Conservation (phyloP, 2,888 invertebrate species). For the Tortrix viridana region DNA sequence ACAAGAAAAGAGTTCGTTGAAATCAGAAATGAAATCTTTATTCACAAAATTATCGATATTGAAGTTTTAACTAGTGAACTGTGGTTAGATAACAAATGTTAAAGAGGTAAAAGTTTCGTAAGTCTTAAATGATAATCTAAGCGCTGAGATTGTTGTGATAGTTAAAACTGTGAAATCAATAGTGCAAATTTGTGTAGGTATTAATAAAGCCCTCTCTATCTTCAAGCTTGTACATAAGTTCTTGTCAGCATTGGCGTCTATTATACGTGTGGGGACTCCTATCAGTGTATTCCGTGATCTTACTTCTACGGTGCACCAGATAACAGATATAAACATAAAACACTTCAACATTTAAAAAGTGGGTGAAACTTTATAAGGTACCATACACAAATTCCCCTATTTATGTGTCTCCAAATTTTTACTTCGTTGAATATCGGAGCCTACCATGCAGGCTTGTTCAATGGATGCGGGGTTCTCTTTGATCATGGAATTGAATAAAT, state of each 20-base stretch:
- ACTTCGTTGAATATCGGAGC: conserved; percentile 53
- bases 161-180: conserved; percentile 44
- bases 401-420: conserved; percentile 53
- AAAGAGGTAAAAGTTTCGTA: not conserved
- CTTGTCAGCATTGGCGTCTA: conserved; percentile 21
- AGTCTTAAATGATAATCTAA: conserved; percentile 1
- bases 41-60: not conserved
- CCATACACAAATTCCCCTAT: conserved; percentile 83
- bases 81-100: not conserved
- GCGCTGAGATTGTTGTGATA: conserved; percentile 10
- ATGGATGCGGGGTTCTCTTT: conserved; percentile 51
- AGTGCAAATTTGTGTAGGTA: conserved; percentile 83
- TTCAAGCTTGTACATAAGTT: conserved; percentile 35
- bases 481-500: conserved; percentile 18
- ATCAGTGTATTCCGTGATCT: conserved; percentile 51
- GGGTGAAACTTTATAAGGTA: conserved; percentile 85
- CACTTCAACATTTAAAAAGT: conserved; percentile 64
- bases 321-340: conserved; percentile 65
- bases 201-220: conserved; percentile 68
- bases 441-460: conserved; percentile 71
- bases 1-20: conserved; percentile 26
- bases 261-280: conserved; percentile 19
- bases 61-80: not conserved
- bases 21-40: conserved; percentile 2
- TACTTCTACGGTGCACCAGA: conserved; percentile 68